phyloP scores from a whole-genome alignment of 2,113 vertebrate genomes.

The Elephantulus edwardii region DNA sequence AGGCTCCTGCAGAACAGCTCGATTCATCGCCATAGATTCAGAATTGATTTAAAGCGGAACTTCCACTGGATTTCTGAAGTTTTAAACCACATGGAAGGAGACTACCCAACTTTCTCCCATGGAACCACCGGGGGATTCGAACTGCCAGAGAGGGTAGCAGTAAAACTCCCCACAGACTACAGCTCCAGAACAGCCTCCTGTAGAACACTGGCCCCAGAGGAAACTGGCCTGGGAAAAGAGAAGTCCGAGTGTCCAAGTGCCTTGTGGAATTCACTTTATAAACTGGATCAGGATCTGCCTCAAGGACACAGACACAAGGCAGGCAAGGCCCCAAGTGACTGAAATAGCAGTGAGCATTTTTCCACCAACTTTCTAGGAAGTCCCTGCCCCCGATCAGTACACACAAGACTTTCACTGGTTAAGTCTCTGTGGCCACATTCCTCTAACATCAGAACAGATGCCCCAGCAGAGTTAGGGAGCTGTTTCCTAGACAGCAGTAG shows the following conservation, averaged over 20 bases:
- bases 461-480: conserved; percentile 75
- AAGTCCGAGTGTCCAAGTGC: neutral
- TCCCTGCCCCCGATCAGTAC: neutral
- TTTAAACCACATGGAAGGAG: too few species aligned
- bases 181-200: too few species aligned
- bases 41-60: too few species aligned
- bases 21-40: too few species aligned
- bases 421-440: conserved; percentile 68
- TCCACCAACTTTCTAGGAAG: neutral
- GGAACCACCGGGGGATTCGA: too few species aligned
- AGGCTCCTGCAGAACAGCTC: neutral
- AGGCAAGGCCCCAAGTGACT: conserved; percentile 13
- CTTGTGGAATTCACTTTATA: neutral
- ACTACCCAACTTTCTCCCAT: too few species aligned
- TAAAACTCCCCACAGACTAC: too few species aligned
- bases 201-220: neutral
- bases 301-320: neutral
- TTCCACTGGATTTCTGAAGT: too few species aligned
- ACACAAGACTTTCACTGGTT: conserved; percentile 42
- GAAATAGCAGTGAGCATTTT: neutral
- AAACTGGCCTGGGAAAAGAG: neutral
- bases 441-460: conserved; percentile 76
- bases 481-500: conserved; percentile 50
- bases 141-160: too few species aligned
- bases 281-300: neutral